These are phyloP conservation scores for Globodera ellingtonae DNA, from an alignment of 1,140 invertebrate genomes.

Conservation along the genomic window DNA sequence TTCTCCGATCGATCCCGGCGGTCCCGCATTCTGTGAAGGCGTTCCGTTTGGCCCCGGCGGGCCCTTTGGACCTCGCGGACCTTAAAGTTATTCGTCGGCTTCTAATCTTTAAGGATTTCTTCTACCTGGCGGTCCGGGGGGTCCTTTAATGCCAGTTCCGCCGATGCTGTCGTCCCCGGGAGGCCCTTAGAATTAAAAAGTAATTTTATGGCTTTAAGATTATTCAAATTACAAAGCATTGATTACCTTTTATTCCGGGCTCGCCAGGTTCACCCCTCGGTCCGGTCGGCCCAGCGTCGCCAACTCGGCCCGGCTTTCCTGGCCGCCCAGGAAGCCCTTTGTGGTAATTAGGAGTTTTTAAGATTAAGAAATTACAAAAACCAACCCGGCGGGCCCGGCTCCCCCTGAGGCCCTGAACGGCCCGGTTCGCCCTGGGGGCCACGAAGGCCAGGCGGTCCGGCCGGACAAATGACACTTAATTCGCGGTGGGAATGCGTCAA, in stretches of 20 bases:
- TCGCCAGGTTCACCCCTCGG: constrained; percentile 42
- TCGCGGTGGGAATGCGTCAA: neutral
- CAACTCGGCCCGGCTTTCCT: constrained; percentile 59
- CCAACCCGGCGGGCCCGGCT: constrained; percentile 51
- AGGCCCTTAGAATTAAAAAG: constrained; percentile 33
- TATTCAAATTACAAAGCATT: neutral
- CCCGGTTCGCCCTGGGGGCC: constrained; percentile 62
- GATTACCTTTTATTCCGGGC: constrained; percentile 41
- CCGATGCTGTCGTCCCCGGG: constrained; percentile 54
- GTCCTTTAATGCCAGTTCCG: constrained; percentile 56
- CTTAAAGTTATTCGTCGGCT: constrained; percentile 47
- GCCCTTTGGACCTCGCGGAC: constrained; percentile 45
- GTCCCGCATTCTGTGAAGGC: constrained; percentile 51
- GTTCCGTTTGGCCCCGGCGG: constrained; percentile 57
- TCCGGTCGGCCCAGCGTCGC: constrained; percentile 52
- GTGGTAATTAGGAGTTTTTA: constrained; percentile 6
- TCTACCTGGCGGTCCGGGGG: constrained; percentile 52
- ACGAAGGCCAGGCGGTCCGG: constrained; percentile 57
- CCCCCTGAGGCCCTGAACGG: constrained; percentile 54
- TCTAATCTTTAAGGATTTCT: constrained; percentile 33
- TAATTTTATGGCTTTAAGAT: too few species aligned
- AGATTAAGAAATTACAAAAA: constrained; percentile 14
- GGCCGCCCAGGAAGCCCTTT: constrained; percentile 49
- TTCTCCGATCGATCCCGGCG: constrained; percentile 46
- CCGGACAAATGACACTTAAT: constrained; percentile 59